These are phyloP conservation scores for Sesia bembeciformis DNA, from an alignment of 2,888 invertebrate species.

Conservation along the genomic window DNA sequence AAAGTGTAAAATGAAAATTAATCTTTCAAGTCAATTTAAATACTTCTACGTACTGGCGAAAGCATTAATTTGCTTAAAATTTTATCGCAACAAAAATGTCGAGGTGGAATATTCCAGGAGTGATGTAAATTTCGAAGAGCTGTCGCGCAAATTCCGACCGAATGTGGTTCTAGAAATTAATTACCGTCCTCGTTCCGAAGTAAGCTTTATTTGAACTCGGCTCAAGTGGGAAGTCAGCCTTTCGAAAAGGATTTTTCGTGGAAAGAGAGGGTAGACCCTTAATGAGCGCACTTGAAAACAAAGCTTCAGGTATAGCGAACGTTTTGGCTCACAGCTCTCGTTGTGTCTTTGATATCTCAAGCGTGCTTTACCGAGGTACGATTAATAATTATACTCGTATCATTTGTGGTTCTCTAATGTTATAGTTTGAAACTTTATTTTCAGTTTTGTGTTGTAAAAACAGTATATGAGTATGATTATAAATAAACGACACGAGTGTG, in stretches of 20 bases:
- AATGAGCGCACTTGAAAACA: slow-evolving; percentile 43
- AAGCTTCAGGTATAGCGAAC: slow-evolving; percentile 22
- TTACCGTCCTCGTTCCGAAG: slow-evolving; percentile 14
- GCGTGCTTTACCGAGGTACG: slow-evolving; percentile 8
- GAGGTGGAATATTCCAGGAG: neutral
- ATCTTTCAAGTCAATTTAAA: too few species aligned
- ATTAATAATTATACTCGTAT: neutral
- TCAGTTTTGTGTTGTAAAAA: too few species aligned
- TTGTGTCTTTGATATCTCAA: slow-evolving; percentile 28
- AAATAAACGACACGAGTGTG: too few species aligned
- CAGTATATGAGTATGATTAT: too few species aligned
- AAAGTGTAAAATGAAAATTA: too few species aligned
- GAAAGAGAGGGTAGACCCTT: slow-evolving; percentile 20
- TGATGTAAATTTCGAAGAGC: neutral
- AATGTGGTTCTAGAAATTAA: slow-evolving; percentile 13
- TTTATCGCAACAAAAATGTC: neutral
- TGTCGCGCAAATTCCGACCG: neutral
- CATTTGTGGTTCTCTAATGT: neutral
- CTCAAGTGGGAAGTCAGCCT: slow-evolving; percentile 14
- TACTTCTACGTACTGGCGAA: neutral
- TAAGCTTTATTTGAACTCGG: slow-evolving; percentile 18
- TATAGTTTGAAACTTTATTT: too few species aligned
- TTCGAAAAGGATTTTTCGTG: slow-evolving; percentile 18
- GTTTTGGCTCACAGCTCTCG: slow-evolving; percentile 17
- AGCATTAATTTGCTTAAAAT: neutral